Percentiles rank a stretch among this genome's conserved stretches.
These are phyloP conservation scores for Spheniscus mendiculus DNA, from an alignment of 2,113 vertebrate genomes.

Conservation along the genomic window DNA sequence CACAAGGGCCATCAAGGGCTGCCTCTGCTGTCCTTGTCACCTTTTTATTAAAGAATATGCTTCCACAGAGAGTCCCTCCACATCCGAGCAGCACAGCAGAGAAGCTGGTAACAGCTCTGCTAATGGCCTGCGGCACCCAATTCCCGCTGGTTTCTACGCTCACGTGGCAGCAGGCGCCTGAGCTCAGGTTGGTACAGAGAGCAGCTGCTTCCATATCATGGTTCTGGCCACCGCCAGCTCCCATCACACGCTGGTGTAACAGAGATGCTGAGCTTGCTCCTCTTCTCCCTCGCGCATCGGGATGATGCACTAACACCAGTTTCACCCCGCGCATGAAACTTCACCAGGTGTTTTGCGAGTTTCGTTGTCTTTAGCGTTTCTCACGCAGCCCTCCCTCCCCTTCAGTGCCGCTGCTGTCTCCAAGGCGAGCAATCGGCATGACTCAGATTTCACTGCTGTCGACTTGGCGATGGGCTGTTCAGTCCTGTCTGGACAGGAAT, in stretches of 20 bases:
- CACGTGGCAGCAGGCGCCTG: not conserved
- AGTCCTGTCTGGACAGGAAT: constrained; percentile 65
- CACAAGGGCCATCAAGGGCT: not conserved
- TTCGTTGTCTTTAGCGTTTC: constrained; percentile 39
- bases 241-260: fast-evolving
- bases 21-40: not conserved
- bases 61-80: not conserved
- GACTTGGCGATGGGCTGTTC: constrained; percentile 1
- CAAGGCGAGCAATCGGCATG: not conserved
- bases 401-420: constrained; percentile 17
- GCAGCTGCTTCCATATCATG: not conserved
- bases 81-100: not conserved
- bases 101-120: not conserved
- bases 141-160: not conserved
- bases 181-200: not conserved
- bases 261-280: not conserved
- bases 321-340: not conserved
- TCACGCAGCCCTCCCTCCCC: constrained; percentile 29
- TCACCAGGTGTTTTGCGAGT: not conserved
- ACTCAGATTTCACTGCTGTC: constrained; percentile 42
- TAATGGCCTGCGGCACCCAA: not conserved
- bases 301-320: not conserved
- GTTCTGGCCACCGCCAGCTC: not conserved
- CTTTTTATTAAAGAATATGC: not conserved
- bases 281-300: fast-evolving